Conservation (phyloP, 2,888 invertebrate species). For the Amphipoea oculea region DNA sequence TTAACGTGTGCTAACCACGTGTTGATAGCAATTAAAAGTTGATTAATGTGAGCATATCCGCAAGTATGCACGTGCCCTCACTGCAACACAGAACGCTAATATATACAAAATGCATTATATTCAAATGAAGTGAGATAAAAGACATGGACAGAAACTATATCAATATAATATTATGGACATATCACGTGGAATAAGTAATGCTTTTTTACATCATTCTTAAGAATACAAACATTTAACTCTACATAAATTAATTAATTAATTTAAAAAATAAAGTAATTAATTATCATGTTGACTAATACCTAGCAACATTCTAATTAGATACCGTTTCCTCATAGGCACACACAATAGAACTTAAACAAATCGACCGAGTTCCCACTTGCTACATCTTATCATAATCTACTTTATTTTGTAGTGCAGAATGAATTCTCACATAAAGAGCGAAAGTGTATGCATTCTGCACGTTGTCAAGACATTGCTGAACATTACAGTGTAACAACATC, state of each 20-base stretch:
- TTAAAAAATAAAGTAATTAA: conserved; percentile 21
- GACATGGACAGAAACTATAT: conserved; percentile 39
- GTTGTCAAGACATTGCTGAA: conserved; percentile 69
- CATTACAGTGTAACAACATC: conserved; percentile 61
- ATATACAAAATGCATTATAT: conserved; percentile 62
- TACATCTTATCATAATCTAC: conserved; percentile 63
- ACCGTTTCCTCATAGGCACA: conserved; percentile 73
- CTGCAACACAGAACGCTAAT: conserved; percentile 53
- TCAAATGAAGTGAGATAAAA: conserved; percentile 57
- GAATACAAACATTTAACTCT: background rate
- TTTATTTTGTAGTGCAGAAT: conserved; percentile 55
- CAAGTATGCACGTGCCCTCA: conserved; percentile 74
- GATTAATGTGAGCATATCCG: conserved; percentile 80
- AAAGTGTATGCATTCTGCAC: conserved; percentile 74
- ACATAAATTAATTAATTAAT: background rate
- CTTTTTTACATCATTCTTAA: background rate
- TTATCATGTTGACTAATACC: conserved; percentile 67
- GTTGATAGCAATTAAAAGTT: conserved; percentile 80
- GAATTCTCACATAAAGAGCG: conserved; percentile 76
- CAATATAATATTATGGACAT: conserved; percentile 16
- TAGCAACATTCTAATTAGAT: conserved; percentile 68
- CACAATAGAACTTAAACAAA: conserved; percentile 73
- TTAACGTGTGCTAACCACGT: conserved; percentile 80
- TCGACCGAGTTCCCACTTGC: conserved; percentile 77
- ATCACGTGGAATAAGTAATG: background rate